Base-by-base conservation (phyloP, 2,113 vertebrate species). In the Cranoglanis bouderius region DNA sequence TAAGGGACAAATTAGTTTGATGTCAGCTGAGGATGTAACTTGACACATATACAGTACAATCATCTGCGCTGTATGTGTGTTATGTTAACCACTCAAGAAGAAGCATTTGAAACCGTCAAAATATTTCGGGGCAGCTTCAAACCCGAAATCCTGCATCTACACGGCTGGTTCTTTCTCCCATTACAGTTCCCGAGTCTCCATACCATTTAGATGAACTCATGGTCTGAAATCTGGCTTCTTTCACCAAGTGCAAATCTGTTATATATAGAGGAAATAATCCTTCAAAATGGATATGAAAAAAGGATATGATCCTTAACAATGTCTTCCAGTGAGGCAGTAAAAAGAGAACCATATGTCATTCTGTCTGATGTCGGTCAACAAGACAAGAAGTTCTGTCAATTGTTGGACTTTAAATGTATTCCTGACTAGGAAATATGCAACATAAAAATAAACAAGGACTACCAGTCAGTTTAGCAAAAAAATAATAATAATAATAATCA, bases 211-310 rank as follows among this genome's bases (percentile, higher is more conserved):
- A 16, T 80, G 46, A 32, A n/a, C 14, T 80, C 40, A 7, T 81
- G 49, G 14, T 53, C 29, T 53, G 9, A 81, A 32, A 81, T 81
- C 77, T 53, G 77, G 6, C 29, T 80, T 51, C 29, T 80, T n/a
- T 16, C 4, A 43, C 21, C 40, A 29, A 77, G 26, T 43, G 40
- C 2, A 77, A 43, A 77, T 77, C 9, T 4, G 40, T 80, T 18
- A n/a, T 29, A 19, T 80, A 80, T 6, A 51, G 14, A 51, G 77
- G 32, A 49, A 67, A 46, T 86, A 6, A 26, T 78, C 81, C 78
- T n/a, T 63, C 65, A 51, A 16, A 90, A 40, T 26, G 57, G 77
- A 43, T 49, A 46, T 65, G 29, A 84, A 65, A 65, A 43, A 65
- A 49, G 59, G 53, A 57, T 46, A 81, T 81, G 29, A 81, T 53